These are phyloP conservation scores for Mormoops blainvillei DNA, from an alignment of 2,113 vertebrate genomes.

Conservation along the genomic window DNA sequence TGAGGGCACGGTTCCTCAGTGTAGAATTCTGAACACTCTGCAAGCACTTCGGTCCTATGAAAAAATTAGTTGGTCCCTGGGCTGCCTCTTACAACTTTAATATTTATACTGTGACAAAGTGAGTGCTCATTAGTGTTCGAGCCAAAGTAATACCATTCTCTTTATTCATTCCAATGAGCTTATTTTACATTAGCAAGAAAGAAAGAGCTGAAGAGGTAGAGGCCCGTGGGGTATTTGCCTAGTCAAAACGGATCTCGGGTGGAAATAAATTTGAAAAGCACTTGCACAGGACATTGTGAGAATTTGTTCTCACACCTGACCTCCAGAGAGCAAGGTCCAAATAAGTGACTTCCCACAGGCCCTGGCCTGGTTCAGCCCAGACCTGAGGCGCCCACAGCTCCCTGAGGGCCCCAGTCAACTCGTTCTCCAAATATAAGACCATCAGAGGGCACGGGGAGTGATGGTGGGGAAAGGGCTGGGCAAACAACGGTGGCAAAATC, in stretches of 20 bases:
- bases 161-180: conserved; percentile 43
- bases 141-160: conserved; percentile 40
- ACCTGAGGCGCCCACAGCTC: background rate
- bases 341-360: background rate
- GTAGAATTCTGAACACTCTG: background rate
- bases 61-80: conserved; percentile 50
- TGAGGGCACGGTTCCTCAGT: background rate
- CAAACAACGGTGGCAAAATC: background rate
- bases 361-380: background rate
- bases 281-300: background rate
- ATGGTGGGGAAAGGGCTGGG: accelerated
- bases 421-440: background rate
- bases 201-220: background rate
- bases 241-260: conserved; percentile 4
- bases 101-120: conserved; percentile 56
- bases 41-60: conserved; percentile 38
- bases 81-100: conserved; percentile 57
- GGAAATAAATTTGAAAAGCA: conserved; percentile 30
- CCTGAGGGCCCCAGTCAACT: background rate
- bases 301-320: background rate
- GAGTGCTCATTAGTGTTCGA: conserved; percentile 38
- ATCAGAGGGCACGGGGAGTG: background rate
- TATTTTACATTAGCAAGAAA: conserved; percentile 28
- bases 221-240: conserved; percentile 12
- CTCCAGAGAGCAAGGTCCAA: background rate